These are phyloP conservation scores for Myoxocephalus aenaeus DNA, from an alignment of 2,797 vertebrate species.

Conservation along the genomic window DNA sequence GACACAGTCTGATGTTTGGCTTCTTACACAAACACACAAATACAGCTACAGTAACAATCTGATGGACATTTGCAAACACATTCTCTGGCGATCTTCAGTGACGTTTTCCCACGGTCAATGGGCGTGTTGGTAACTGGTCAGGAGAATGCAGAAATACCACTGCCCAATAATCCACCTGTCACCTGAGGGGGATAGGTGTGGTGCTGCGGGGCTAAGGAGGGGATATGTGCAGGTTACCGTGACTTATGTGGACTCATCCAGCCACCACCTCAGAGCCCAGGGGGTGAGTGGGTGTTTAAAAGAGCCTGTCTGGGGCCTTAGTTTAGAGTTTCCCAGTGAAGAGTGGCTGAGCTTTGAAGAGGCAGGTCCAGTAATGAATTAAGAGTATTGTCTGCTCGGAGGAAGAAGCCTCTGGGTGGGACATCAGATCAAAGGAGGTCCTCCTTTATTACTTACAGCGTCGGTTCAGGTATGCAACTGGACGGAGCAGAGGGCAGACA, in stretches of 20 bases:
- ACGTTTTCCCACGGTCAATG: slow-evolving; percentile 58
- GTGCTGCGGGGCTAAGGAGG: slow-evolving; percentile 71
- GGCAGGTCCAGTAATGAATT: slow-evolving; percentile 82
- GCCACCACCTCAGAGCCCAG: slow-evolving; percentile 79
- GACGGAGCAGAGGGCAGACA: slow-evolving; percentile 70
- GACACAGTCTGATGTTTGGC: background rate
- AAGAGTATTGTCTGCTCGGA: slow-evolving; percentile 74
- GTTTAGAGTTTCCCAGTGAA: slow-evolving; percentile 79
- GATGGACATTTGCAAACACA: background rate
- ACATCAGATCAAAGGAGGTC: slow-evolving; percentile 83
- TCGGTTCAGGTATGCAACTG: slow-evolving; percentile 80
- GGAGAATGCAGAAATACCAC: slow-evolving; percentile 71
- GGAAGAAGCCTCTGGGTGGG: slow-evolving; percentile 80
- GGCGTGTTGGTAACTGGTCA: slow-evolving; percentile 33
- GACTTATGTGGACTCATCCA: slow-evolving; percentile 83
- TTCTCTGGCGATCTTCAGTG: background rate
- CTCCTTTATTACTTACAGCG: slow-evolving; percentile 80
- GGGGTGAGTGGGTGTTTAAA: slow-evolving; percentile 77
- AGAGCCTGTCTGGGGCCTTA: slow-evolving; percentile 68
- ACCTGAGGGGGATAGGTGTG: slow-evolving; percentile 80
- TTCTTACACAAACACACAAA: slow-evolving; percentile 7
- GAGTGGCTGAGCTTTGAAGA: slow-evolving; percentile 81
- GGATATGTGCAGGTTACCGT: slow-evolving; percentile 78
- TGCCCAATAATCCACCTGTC: slow-evolving; percentile 76
- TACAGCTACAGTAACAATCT: background rate